These are phyloP conservation scores for Epirrita christyi DNA, from an alignment of 2,888 invertebrate species.

Conservation along the genomic window DNA sequence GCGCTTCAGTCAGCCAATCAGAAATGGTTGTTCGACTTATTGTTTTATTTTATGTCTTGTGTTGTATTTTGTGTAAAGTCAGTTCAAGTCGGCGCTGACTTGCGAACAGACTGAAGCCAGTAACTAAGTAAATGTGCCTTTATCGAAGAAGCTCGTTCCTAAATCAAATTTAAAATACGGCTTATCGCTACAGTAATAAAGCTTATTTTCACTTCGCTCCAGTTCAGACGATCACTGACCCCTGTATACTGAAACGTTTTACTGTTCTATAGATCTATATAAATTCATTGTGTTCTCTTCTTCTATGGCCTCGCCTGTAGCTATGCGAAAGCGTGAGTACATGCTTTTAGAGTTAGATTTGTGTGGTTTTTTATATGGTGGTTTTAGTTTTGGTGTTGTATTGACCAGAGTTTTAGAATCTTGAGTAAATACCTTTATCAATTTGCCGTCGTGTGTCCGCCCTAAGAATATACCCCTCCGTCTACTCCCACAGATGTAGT, in stretches of 20 bases:
- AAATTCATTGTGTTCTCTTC: slow-evolving; percentile 76
- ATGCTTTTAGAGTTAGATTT: slow-evolving; percentile 74
- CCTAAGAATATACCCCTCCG: too few relatives aligned
- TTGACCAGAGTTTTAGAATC: slow-evolving; percentile 22
- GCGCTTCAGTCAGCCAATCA: neutral
- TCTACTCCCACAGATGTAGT: too few relatives aligned
- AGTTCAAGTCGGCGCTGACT: neutral
- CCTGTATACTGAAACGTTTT: slow-evolving; percentile 40
- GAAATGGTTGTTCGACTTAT: neutral
- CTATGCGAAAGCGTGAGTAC: slow-evolving; percentile 84
- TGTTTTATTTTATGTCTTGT: neutral
- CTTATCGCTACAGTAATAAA: neutral
- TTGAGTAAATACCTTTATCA: too few relatives aligned
- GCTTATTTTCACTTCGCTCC: slow-evolving; percentile 19
- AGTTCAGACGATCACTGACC: slow-evolving; percentile 26
- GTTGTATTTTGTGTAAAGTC: too few relatives aligned
- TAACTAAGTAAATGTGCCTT: too few relatives aligned
- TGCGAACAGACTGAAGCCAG: too few relatives aligned
- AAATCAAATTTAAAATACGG: neutral
- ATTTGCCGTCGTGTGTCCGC: too few relatives aligned
- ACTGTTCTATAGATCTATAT: slow-evolving; percentile 65
- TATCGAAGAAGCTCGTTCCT: too few relatives aligned
- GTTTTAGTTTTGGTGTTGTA: slow-evolving; percentile 49
- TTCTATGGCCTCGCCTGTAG: slow-evolving; percentile 82
- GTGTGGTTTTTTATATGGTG: slow-evolving; percentile 59